Percentiles rank a stretch among this genome's conserved stretches.
These are phyloP conservation scores for Pardosa pseudoannulata DNA, from an alignment of 2,888 invertebrate species.

Conservation along the genomic window DNA sequence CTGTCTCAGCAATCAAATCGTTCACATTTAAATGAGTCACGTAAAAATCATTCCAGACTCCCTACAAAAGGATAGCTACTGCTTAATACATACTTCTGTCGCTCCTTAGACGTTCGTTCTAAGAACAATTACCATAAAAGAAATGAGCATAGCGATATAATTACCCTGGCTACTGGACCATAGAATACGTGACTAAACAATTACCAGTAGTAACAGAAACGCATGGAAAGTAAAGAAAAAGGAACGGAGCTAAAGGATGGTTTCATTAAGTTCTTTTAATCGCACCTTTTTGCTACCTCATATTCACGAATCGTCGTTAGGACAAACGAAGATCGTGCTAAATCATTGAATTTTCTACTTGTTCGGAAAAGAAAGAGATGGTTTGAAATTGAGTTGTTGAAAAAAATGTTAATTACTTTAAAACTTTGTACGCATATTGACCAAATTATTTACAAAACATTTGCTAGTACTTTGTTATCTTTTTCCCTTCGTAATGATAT, in stretches of 20 bases:
- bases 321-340: too few species aligned
- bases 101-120: not conserved
- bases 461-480: too few species aligned
- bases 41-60: not conserved
- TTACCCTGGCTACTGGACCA: not conserved
- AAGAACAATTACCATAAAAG: not conserved
- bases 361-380: too few species aligned
- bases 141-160: not conserved
- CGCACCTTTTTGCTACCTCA: not conserved
- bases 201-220: not conserved
- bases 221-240: too few species aligned
- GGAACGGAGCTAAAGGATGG: not conserved
- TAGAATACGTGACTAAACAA: not conserved
- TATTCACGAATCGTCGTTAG: too few species aligned
- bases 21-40: not conserved
- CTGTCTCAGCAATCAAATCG: too few species aligned
- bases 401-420: too few species aligned
- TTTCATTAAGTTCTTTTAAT: not conserved
- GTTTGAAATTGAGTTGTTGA: too few species aligned
- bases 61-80: not conserved
- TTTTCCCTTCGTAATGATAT: too few species aligned
- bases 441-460: too few species aligned
- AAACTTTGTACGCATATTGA: too few species aligned
- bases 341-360: too few species aligned
- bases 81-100: not conserved